Conservation (phyloP, 2,113 vertebrate genomes). For the Psophia crepitans region DNA sequence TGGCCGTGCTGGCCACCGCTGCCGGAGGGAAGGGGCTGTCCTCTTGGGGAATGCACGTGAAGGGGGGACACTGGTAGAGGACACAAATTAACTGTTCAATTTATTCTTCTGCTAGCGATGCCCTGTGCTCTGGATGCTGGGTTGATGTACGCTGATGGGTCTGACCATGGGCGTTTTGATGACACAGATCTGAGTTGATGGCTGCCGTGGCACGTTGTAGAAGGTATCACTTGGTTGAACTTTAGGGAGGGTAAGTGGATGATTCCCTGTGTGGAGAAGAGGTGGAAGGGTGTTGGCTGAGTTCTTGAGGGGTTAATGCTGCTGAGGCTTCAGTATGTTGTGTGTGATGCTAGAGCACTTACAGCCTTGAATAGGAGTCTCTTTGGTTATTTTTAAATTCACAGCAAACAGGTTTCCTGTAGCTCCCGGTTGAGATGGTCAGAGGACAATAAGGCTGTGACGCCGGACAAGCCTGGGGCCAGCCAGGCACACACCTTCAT, state of each 20-base stretch:
- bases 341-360: not conserved
- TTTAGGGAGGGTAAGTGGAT: not conserved
- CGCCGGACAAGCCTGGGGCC: not conserved
- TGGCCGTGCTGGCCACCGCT: not conserved
- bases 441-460: not conserved
- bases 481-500: not conserved
- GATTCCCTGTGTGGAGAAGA: not conserved
- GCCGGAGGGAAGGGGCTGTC: not conserved
- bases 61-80: not conserved
- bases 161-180: not conserved
- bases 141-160: not conserved
- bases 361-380: rapidly evolving
- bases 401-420: not conserved
- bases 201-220: rapidly evolving
- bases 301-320: not conserved
- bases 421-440: not conserved
- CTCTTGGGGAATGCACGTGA: not conserved
- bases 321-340: not conserved
- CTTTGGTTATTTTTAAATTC: not conserved
- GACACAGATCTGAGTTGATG: not conserved
- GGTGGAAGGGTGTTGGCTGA: not conserved
- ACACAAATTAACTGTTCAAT: not conserved
- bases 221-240: not conserved
- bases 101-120: not conserved
- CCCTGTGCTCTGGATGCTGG: not conserved